Base-by-base conservation (phyloP, 2,888 invertebrate species). In the Euzetes globulus region DNA sequence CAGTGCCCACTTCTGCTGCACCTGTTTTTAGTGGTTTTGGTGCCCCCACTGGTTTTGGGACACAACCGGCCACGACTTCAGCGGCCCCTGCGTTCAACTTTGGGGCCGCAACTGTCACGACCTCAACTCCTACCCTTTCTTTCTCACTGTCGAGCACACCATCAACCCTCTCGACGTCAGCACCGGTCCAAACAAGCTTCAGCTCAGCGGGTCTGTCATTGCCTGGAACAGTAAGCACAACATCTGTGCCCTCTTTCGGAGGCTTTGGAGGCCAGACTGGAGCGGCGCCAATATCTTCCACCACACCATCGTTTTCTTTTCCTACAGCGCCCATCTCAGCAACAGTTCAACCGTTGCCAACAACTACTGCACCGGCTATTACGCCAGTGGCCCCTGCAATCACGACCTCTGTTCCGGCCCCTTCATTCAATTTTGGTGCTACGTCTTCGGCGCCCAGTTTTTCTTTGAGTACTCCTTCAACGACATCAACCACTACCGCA, bases 361-460 rank as follows among this genome's bases (percentile, higher is more conserved):
- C 25, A 19, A 19, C 72, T 17, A 25, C 37, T 22, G 27, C 29
- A 15, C 9, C 58, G 47, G 3, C 73, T 13, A 37, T 68, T 5
- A 7, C 41, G 4, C 33, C 33, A 4, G 5, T 33, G 11, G 1
- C 41, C 41, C 1, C 41, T 11, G 52, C 71, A 3, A 71, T 60
- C 13, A 72, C 74, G 0, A 71, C 73, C 33, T 74, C 76, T 58
- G 22, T 19, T 1, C 52, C 72, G 1, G n/a, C 77, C 33, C 41
- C 41, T 1, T 41, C 41, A 41, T 41, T 41, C 11, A 29, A 71
- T 65, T 37, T 58, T 22, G 29, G 27, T 17, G 27, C 60, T n/a
- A 22, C 60, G 1, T 3, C 60, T 60, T 22, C 70, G 3, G 17
- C 47, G 13, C 47, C 45, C 4, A 5, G 45, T 15, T 47, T 63